Conservation (phyloP, 2,888 invertebrate species). For the Pristionchus arcanus region DNA sequence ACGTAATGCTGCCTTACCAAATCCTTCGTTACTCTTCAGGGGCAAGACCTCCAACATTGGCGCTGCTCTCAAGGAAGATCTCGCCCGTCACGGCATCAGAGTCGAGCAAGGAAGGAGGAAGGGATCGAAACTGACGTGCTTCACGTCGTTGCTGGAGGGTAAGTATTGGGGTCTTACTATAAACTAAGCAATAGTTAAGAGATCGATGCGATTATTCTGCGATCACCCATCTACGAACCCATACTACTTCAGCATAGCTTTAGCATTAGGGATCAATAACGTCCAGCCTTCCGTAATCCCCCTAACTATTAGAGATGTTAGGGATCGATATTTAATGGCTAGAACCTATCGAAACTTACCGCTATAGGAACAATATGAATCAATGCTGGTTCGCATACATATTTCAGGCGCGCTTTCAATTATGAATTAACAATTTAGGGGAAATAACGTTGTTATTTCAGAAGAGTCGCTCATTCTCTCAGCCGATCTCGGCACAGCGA, state of each 20-base stretch:
- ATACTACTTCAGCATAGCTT: not conserved
- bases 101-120: conserved; percentile 45
- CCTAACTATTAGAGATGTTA: too few species aligned
- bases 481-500: not conserved
- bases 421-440: too few species aligned
- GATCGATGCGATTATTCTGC: not conserved
- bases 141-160: conserved; percentile 46
- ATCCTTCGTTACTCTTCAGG: conserved; percentile 8
- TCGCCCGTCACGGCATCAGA: conserved; percentile 18
- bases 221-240: too few species aligned
- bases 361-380: too few species aligned
- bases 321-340: too few species aligned
- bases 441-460: too few species aligned
- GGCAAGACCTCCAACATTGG: conserved; percentile 52
- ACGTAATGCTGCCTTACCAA: not conserved
- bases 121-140: not conserved
- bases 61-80: not conserved
- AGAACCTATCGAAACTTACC: not conserved
- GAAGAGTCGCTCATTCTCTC: conserved; percentile 45
- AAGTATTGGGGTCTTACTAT: not conserved
- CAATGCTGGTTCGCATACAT: too few species aligned
- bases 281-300: not conserved
- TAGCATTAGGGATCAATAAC: not conserved
- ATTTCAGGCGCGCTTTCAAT: too few species aligned
- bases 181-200: too few species aligned